Evolutionary conservation across 1,140 invertebrate species (phyloP), one percentile per base, ranked within the genome.

Genomic region (Drosophila navojoa): DNA sequence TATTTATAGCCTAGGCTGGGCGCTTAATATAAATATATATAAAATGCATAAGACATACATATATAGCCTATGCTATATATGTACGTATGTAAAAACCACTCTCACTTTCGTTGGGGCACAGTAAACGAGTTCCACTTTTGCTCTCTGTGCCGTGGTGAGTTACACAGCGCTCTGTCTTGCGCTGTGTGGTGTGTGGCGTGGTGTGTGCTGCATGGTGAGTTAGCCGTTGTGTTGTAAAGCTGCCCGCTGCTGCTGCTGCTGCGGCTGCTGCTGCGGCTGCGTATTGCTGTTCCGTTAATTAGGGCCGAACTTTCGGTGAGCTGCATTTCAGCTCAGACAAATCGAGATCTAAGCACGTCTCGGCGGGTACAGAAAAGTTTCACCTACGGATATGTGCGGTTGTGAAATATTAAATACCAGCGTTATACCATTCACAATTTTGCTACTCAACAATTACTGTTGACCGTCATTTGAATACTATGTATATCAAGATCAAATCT

Each of bases 161-260:
- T 38, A 38, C 35, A 38, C 10, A 62, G 72, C 79, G 74, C 79
- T 78, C 67, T 35, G 63, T 62, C 71, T 79, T 78, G 82, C 78
- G 82, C 79, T 87, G 82, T 27, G 27, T 27, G 27, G 4, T 27
- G 27, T 29, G 27, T 29, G 27, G 4, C 1, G 27, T 29, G 27
- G 4, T 4, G 4, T 35, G 60, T 62, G 75, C 76, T 78, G 82
- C 78, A 82, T 81, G 82, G 82, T 87, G 82, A 77, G 71, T 81
- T 81, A 50, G 50, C 54, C n/a, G 22, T 45, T 44, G 29, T 68
- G 82, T 81, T 84, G 76, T 79, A 84, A 76, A 82, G 77, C 64
- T 70, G 61, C 35, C 42, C 19, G 77, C 64, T 70, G 57, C 35
- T 35, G 77, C 64, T 70, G 61, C 35, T 35, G 74, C 64, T 70